Conservation (phyloP, 2,888 invertebrate species). For the Heliconius aoede region DNA sequence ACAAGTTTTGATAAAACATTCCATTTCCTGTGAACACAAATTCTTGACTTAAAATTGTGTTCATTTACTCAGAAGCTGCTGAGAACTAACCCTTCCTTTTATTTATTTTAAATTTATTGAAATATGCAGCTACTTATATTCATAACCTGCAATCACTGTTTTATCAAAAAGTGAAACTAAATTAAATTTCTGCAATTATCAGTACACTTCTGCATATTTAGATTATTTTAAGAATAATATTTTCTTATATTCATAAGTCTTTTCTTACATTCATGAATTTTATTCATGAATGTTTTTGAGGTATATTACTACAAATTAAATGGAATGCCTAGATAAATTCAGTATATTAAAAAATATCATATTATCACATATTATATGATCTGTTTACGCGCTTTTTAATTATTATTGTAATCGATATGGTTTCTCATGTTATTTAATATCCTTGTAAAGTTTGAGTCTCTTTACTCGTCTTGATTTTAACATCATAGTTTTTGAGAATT, state of each 20-base stretch:
- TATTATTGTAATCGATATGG: neutral
- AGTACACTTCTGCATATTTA: neutral
- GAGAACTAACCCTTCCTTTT: constrained; percentile 51
- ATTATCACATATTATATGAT: no score
- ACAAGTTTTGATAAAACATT: constrained; percentile 56
- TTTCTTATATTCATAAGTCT: no score
- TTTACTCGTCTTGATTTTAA: constrained; percentile 1
- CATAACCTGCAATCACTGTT: neutral
- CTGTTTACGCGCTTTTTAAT: no score
- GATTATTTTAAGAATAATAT: neutral
- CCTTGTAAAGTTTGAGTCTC: constrained; percentile 10
- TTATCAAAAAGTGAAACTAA: neutral
- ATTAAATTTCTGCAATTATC: neutral
- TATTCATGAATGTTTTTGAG: neutral
- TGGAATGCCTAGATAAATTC: neutral
- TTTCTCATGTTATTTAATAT: neutral
- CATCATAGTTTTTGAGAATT: neutral
- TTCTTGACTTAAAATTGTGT: constrained; percentile 39
- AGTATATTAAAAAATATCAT: no score
- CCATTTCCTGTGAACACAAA: constrained; percentile 59
- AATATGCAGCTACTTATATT: neutral
- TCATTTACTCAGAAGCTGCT: constrained; percentile 37
- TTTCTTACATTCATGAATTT: no score
- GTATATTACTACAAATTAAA: neutral
- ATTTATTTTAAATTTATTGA: constrained; percentile 14